These are phyloP conservation scores for Drosophila incognita DNA, from an alignment of 2,888 invertebrate species.

Conservation along the genomic window DNA sequence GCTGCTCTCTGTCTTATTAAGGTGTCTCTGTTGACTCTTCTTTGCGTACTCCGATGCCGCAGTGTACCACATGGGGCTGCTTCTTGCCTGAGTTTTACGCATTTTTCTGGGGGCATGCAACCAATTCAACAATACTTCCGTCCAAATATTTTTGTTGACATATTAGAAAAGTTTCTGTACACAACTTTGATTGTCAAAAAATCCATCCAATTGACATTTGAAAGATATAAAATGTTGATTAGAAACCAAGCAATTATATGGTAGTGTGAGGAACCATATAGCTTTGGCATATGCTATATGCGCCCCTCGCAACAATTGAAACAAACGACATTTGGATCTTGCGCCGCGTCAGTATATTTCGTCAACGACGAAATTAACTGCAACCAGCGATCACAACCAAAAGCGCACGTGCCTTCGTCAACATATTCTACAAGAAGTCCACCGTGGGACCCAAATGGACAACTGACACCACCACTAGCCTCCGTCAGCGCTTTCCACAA, in stretches of 20 bases:
- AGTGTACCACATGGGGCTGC: constrained; percentile 44
- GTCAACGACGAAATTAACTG: too few relatives aligned
- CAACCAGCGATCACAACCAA: too few relatives aligned
- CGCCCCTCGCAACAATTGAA: too few relatives aligned
- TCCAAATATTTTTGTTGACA: constrained; percentile 53
- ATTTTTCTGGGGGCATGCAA: constrained; percentile 37
- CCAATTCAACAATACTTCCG: constrained; percentile 68
- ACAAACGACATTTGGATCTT: too few relatives aligned
- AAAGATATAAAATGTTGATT: neutral
- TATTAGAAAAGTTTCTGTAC: constrained; percentile 47
- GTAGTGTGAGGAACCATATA: too few relatives aligned
- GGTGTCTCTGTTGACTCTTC: constrained; percentile 1
- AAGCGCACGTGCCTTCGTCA: too few relatives aligned
- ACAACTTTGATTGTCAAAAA: constrained; percentile 15
- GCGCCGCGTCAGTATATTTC: too few relatives aligned
- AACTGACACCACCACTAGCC: too few relatives aligned
- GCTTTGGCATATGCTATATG: too few relatives aligned
- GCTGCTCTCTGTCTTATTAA: neutral
- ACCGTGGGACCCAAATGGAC: too few relatives aligned
- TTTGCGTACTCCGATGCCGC: constrained; percentile 5
- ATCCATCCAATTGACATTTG: neutral
- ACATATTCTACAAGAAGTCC: too few relatives aligned
- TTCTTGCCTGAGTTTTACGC: constrained; percentile 20
- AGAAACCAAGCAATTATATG: neutral
- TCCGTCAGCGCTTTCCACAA: too few relatives aligned